phyloP scores from a whole-genome alignment of 2,888 invertebrate species.

The Herminia tarsipennalis region DNA sequence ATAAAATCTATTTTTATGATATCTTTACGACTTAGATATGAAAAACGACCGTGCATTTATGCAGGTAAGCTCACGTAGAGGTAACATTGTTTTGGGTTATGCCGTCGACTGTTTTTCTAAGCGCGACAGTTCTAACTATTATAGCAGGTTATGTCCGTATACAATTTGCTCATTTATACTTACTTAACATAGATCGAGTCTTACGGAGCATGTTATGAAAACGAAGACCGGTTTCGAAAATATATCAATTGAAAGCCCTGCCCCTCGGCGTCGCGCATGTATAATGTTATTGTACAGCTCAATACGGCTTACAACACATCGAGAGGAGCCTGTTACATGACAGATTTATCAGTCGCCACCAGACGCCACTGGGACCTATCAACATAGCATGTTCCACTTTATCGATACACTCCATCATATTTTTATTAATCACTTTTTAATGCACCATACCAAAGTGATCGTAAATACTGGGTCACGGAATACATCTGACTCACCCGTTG shows the following conservation, averaged over 20 bases:
- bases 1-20: not conserved
- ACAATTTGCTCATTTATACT: constrained; percentile 43
- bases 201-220: constrained; percentile 75
- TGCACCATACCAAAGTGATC: constrained; percentile 9
- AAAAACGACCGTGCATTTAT: not conserved
- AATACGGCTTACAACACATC: constrained; percentile 63
- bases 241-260: constrained; percentile 82
- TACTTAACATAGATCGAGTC: constrained; percentile 49
- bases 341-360: constrained; percentile 58
- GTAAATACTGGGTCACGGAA: constrained; percentile 25
- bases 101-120: not conserved
- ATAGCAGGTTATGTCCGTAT: constrained; percentile 9
- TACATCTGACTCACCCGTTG: constrained; percentile 29
- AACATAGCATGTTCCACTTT: constrained; percentile 48
- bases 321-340: constrained; percentile 65
- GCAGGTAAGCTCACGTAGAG: constrained; percentile 5
- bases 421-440: constrained; percentile 17
- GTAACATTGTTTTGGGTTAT: not conserved
- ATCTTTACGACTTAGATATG: not conserved
- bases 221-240: constrained; percentile 80
- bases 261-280: constrained; percentile 61
- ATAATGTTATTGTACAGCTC: constrained; percentile 77
- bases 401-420: constrained; percentile 15
- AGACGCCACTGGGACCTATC: constrained; percentile 49
- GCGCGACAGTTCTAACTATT: not conserved